These are phyloP conservation scores for Maccullochella peelii DNA, from an alignment of 2,113 vertebrate species.

Conservation along the genomic window DNA sequence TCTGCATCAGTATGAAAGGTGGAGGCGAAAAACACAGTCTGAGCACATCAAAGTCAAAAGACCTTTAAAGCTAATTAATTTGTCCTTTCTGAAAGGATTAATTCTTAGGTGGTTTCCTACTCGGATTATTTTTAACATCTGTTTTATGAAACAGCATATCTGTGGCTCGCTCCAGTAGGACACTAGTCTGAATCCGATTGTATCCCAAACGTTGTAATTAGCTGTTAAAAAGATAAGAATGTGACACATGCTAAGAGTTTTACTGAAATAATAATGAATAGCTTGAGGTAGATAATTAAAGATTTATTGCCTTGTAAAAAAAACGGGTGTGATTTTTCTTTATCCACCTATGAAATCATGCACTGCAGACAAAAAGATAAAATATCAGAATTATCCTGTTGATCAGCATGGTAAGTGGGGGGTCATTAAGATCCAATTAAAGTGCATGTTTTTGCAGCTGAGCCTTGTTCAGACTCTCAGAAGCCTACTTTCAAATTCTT, in stretches of 20 bases:
- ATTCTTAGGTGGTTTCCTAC: constrained; percentile 61
- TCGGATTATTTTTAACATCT: constrained; percentile 57
- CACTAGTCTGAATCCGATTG: constrained; percentile 6
- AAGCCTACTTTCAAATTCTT: constrained; percentile 13
- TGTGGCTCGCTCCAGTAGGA: background rate
- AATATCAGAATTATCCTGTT: background rate
- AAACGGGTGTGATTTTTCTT: background rate
- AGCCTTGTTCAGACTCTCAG: constrained; percentile 16
- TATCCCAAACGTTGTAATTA: constrained; percentile 18
- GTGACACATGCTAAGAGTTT: background rate
- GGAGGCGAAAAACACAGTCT: constrained; percentile 32
- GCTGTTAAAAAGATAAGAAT: constrained; percentile 13
- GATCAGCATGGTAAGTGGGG: background rate
- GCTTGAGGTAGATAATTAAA: background rate
- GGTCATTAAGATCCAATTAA: constrained; percentile 13
- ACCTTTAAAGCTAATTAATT: constrained; percentile 84
- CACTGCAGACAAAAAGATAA: background rate
- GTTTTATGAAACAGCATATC: constrained; percentile 37
- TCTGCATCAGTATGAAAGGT: constrained; percentile 55
- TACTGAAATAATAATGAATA: background rate
- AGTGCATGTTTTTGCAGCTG: background rate
- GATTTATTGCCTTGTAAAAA: background rate
- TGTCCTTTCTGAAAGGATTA: constrained; percentile 81
- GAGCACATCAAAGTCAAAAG: constrained; percentile 77
- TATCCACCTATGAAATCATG: background rate